A percentile compares a stretch with the other conserved stretches of the same genome.
These are phyloP conservation scores for Ictalurus punctatus DNA, from an alignment of 2,113 vertebrate species.

Conservation along the genomic window DNA sequence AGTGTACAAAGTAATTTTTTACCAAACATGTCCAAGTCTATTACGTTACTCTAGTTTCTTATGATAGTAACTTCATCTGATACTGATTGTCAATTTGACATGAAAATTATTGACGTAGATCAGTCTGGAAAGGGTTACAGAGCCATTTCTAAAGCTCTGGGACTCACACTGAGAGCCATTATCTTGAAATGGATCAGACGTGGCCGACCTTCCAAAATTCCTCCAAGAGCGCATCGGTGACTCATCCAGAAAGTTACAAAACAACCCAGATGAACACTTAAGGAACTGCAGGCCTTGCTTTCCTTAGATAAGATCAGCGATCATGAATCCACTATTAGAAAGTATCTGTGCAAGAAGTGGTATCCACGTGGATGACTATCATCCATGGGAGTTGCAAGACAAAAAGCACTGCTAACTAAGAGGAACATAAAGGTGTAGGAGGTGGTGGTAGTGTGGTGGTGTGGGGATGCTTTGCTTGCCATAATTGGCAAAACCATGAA, in stretches of 20 bases:
- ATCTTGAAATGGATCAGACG: background rate
- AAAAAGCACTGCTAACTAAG: background rate
- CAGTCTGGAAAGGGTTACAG: background rate
- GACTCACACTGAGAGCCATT: background rate
- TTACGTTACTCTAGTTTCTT: background rate
- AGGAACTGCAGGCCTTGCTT: background rate
- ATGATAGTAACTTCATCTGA: background rate
- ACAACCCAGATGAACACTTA: background rate
- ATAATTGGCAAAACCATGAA: background rate
- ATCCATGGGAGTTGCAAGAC: background rate
- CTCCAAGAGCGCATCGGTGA: background rate
- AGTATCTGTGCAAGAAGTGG: background rate
- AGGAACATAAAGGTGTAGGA: background rate
- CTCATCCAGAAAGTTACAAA: background rate
- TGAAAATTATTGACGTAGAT: background rate
- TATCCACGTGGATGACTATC: background rate
- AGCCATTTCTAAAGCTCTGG: background rate
- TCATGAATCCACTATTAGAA: background rate
- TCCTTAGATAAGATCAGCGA: background rate
- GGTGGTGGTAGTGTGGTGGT: background rate
- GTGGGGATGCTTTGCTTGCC: background rate
- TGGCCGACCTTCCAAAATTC: background rate
- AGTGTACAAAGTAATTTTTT: background rate
- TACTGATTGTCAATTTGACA: background rate
- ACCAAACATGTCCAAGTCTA: background rate